Conservation (phyloP, 2,888 invertebrate genomes). For the Aricia artaxerxes region DNA sequence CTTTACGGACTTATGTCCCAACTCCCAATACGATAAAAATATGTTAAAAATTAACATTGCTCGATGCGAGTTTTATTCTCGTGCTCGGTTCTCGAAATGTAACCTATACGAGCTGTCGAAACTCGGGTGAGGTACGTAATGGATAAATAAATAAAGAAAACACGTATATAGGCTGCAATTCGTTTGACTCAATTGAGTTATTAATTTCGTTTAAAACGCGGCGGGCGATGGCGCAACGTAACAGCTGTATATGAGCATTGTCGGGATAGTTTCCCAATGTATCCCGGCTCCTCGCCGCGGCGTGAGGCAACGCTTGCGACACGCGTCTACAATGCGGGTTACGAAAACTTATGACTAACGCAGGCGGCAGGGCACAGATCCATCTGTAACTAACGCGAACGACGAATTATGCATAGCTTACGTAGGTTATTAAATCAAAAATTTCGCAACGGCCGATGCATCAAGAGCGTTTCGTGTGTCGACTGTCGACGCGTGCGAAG, state of each 20-base stretch:
- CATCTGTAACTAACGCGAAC: conserved; percentile 51
- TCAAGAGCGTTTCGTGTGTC: conserved; percentile 59
- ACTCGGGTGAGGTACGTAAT: background rate
- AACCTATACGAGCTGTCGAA: conserved; percentile 16
- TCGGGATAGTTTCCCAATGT: conserved; percentile 79
- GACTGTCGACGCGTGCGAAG: conserved; percentile 58
- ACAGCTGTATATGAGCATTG: conserved; percentile 71
- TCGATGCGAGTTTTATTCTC: background rate
- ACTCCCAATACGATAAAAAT: background rate
- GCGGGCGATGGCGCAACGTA: conserved; percentile 57
- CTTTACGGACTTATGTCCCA: background rate
- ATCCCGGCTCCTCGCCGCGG: conserved; percentile 68
- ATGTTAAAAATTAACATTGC: background rate
- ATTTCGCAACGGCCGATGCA: conserved; percentile 65
- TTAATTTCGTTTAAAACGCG: conserved; percentile 29
- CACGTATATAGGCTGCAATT: conserved; percentile 30
- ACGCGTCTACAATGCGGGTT: conserved; percentile 77
- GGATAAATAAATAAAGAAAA: conserved; percentile 15
- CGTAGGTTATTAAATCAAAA: conserved; percentile 52
- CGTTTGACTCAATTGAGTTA: conserved; percentile 27
- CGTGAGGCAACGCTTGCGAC: conserved; percentile 75
- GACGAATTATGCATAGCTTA: conserved; percentile 57
- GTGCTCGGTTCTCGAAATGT: background rate
- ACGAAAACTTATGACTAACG: conserved; percentile 77
- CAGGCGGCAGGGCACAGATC: conserved; percentile 62